These are phyloP conservation scores for Lepidochrysops patricia DNA, from an alignment of 2,888 invertebrate genomes.

Conservation along the genomic window DNA sequence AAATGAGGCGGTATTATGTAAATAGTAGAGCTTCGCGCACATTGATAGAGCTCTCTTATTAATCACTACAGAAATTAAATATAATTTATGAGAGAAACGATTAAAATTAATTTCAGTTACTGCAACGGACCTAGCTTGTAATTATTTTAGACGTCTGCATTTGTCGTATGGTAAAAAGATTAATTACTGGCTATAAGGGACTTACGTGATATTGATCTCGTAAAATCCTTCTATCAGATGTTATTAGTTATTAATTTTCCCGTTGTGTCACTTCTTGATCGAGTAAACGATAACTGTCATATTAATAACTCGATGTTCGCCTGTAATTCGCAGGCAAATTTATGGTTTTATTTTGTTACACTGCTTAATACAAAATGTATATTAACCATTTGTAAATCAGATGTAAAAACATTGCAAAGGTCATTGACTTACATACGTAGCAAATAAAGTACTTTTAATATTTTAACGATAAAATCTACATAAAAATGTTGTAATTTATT, in stretches of 20 bases:
- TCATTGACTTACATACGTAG: background rate
- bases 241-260: conserved; percentile 4
- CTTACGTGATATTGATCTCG: too few relatives aligned
- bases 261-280: background rate
- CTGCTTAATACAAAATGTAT: too few relatives aligned
- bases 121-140: background rate
- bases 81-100: background rate
- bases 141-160: background rate
- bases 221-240: background rate
- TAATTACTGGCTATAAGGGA: background rate
- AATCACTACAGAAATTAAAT: background rate
- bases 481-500: background rate
- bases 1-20: background rate
- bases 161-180: background rate
- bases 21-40: background rate
- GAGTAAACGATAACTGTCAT: background rate
- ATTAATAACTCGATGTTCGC: background rate
- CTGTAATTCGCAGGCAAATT: background rate
- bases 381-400: background rate
- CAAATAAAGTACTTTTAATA: background rate
- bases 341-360: background rate
- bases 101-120: background rate
- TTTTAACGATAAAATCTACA: background rate
- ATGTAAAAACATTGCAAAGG: background rate
- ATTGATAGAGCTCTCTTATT: background rate